A percentile compares a stretch with the other conserved stretches of the same genome.
Evolutionary conservation across 2,797 vertebrate genomes (phyloP).

Genomic region (Remorina albescens): DNA sequence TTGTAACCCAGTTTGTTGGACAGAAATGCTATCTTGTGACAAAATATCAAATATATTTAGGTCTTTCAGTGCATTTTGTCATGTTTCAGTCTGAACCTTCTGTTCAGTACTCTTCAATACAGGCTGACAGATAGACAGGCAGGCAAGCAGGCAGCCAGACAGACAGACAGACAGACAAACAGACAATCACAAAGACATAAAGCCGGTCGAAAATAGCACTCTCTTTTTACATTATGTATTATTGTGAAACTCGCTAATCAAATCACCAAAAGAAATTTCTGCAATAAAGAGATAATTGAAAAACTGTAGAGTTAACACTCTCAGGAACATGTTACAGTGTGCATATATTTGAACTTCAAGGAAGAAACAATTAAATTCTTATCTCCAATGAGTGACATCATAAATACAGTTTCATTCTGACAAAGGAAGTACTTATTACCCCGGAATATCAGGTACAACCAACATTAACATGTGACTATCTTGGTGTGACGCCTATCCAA

Average conservation of each 20-base stretch:
- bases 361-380: background rate
- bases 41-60: background rate
- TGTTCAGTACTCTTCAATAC: background rate
- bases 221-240: background rate
- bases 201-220: slow-evolving; percentile 42
- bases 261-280: no score
- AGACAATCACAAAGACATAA: slow-evolving; percentile 14
- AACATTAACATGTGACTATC: slow-evolving; percentile 25
- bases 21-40: background rate
- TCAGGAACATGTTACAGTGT: background rate
- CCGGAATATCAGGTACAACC: slow-evolving; percentile 20
- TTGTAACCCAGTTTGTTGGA: background rate
- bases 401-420: background rate
- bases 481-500: slow-evolving; percentile 31
- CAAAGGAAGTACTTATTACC: background rate
- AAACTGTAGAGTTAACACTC: background rate
- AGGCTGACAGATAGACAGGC: slow-evolving; percentile 40
- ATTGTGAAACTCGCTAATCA: no score
- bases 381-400: background rate
- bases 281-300: no score
- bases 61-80: background rate
- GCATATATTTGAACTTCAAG: background rate
- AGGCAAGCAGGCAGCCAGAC: slow-evolving; percentile 17
- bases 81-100: background rate
- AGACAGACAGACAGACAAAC: slow-evolving; percentile 10